Evolutionary conservation across 2,113 vertebrate genomes (phyloP).

Genomic region (Halichoeres trimaculatus): DNA sequence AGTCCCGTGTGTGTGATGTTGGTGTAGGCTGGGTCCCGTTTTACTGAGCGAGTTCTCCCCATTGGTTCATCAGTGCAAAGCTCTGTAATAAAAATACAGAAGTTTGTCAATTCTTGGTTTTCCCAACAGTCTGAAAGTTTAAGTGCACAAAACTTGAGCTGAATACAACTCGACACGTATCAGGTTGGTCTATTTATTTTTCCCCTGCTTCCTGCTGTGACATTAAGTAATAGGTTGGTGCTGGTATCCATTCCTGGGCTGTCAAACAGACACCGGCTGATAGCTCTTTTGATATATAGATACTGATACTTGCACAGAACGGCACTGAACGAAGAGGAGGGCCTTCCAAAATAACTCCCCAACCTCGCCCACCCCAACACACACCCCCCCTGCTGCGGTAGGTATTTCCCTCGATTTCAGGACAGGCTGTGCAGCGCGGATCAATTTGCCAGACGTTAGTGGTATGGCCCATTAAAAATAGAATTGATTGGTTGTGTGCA

Average conservation of each 20-base stretch:
- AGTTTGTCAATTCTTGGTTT: conserved; percentile 3
- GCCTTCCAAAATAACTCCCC: conserved; percentile 63
- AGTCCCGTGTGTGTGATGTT: not conserved
- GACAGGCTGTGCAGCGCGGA: conserved; percentile 12
- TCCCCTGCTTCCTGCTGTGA: conserved; percentile 31
- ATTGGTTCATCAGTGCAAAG: conserved; percentile 16
- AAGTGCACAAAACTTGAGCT: conserved; percentile 29
- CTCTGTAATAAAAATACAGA: conserved; percentile 61
- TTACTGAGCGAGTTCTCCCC: conserved; percentile 10
- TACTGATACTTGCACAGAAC: conserved; percentile 26
- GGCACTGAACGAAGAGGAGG: not conserved
- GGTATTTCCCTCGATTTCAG: conserved; percentile 57
- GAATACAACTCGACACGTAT: conserved; percentile 35
- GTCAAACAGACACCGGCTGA: conserved; percentile 45
- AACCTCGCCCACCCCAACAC: not conserved
- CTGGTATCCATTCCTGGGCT: conserved; percentile 61
- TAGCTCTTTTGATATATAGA: conserved; percentile 62
- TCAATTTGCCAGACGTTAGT: conserved; percentile 48
- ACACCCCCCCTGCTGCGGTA: not conserved
- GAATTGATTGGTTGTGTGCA: conserved; percentile 45
- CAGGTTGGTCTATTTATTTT: conserved; percentile 42
- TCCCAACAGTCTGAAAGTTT: not conserved
- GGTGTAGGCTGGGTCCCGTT: conserved; percentile 7
- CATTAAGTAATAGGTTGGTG: conserved; percentile 39
- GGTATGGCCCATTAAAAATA: conserved; percentile 73